Conservation (phyloP, 2,888 invertebrate species). For the Tholera decimalis region DNA sequence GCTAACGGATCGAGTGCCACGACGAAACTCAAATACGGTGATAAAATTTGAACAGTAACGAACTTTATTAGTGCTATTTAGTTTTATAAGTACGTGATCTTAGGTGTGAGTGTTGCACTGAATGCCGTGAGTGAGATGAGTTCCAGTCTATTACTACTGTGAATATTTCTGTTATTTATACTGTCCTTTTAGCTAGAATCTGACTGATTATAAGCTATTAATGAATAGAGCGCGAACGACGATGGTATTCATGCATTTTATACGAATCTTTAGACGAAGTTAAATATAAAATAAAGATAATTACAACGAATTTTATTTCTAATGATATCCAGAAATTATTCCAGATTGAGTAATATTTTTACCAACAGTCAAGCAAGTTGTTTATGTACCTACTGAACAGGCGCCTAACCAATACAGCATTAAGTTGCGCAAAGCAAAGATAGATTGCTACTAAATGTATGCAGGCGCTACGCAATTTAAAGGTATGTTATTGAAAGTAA, state of each 20-base stretch:
- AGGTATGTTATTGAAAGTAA: conserved; percentile 20
- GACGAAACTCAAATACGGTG: conserved; percentile 85
- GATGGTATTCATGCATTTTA: conserved; percentile 86
- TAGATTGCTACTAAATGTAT: conserved; percentile 31
- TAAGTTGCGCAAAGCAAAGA: background rate
- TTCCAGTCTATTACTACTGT: conserved; percentile 67
- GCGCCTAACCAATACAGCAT: conserved; percentile 24
- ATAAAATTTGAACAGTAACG: conserved; percentile 79
- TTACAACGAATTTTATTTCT: conserved; percentile 52
- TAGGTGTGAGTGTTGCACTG: conserved; percentile 71
- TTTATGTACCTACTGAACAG: background rate
- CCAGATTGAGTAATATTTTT: conserved; percentile 9
- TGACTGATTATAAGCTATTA: conserved; percentile 71
- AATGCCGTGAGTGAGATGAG: conserved; percentile 69
- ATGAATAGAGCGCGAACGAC: conserved; percentile 75
- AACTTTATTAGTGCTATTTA: conserved; percentile 68
- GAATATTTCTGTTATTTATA: conserved; percentile 72
- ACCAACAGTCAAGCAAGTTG: background rate
- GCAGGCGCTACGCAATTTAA: conserved; percentile 11
- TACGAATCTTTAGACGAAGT: conserved; percentile 79
- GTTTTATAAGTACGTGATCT: conserved; percentile 73
- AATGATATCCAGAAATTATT: conserved; percentile 4
- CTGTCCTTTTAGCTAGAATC: conserved; percentile 73
- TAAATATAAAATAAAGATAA: conserved; percentile 72
- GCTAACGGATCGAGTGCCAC: conserved; percentile 68